Evolutionary conservation across 2,888 invertebrate genomes (phyloP), one percentile per base, ranked within the genome.

Genomic region (Phortica okadai): DNA sequence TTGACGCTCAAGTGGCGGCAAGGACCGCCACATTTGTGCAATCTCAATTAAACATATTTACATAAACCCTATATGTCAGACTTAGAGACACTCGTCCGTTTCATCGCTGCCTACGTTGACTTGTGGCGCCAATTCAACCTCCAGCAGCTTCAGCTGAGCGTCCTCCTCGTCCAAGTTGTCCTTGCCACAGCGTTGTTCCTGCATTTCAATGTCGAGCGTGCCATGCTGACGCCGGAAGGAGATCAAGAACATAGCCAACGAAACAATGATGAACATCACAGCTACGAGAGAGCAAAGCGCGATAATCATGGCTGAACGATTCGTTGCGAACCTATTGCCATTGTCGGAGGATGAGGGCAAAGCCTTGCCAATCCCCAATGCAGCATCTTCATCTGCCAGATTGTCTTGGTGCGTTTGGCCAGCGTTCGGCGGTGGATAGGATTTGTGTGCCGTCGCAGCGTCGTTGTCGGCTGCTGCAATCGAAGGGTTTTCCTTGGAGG

Each of bases 201-300:
- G 91, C 89, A 91, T 89, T 81, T 91, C 91, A 59, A 91, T 91
- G 74, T 90, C 90, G 41, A 91, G 79, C 3, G 90, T 90, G 33
- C 90, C 90, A 45, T 85, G 87, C 66, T 90, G 91, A 4, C 88
- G 83, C 79, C 90, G 91, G 74, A 89, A 90, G 0, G 90, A 88
- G 42, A 90, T 82, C 3, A 90, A 81, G 21, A 89, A 90, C 16
- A 90, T 89, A 0, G 85, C 82, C 74, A 90, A 74, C 1, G 89
- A 90, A 59, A 84, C 80, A 16, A 89, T 77, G 10, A 90, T 83
- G 56, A 91, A 90, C 11, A 91, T 78, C 4, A 88, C 79, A 0
- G 87, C 89, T n/a, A 86, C 85, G n/a, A 86, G 82, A 8, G 88
- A 87, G 78, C 90, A 88, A 8, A 89, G 74, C 5, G 84, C 84